phyloP scores from a whole-genome alignment of 2,888 invertebrate species.

The Agrochola macilenta region DNA sequence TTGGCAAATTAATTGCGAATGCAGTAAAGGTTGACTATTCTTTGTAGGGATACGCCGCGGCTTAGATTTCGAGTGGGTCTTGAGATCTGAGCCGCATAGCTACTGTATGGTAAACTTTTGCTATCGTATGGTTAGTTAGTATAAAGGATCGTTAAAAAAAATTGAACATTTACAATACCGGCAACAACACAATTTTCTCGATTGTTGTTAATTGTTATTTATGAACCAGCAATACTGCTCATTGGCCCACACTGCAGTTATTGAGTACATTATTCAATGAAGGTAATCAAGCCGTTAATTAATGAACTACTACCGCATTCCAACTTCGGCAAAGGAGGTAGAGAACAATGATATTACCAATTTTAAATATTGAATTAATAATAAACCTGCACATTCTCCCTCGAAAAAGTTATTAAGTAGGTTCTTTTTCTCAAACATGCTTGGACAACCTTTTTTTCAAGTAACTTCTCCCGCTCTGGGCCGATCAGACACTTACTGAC shows the following conservation, averaged over 20 bases:
- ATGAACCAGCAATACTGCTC: constrained; percentile 6
- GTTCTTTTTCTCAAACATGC: too few species aligned
- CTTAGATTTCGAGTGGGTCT: too few species aligned
- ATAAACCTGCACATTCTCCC: background rate
- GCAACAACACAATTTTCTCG: background rate
- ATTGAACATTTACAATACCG: constrained; percentile 1
- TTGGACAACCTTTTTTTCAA: too few species aligned
- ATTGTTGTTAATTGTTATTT: constrained; percentile 28
- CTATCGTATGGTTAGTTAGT: background rate
- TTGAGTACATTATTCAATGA: constrained; percentile 30
- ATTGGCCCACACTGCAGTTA: constrained; percentile 28
- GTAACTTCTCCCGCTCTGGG: too few species aligned
- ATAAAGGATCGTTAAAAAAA: background rate
- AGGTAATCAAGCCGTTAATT: constrained; percentile 47
- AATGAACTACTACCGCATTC: constrained; percentile 36
- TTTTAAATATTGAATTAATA: constrained; percentile 1
- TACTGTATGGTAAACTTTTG: too few species aligned
- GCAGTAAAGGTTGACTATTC: too few species aligned
- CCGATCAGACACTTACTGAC: too few species aligned
- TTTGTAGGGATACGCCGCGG: too few species aligned
- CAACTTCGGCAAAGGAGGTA: constrained; percentile 22
- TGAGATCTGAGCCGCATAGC: too few species aligned
- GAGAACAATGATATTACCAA: background rate
- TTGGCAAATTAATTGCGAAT: too few species aligned
- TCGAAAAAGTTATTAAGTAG: background rate